Percentiles rank a stretch among this genome's conserved stretches.
phyloP scores from a whole-genome alignment of 2,113 vertebrate genomes.

The Limnothrissa miodon region DNA sequence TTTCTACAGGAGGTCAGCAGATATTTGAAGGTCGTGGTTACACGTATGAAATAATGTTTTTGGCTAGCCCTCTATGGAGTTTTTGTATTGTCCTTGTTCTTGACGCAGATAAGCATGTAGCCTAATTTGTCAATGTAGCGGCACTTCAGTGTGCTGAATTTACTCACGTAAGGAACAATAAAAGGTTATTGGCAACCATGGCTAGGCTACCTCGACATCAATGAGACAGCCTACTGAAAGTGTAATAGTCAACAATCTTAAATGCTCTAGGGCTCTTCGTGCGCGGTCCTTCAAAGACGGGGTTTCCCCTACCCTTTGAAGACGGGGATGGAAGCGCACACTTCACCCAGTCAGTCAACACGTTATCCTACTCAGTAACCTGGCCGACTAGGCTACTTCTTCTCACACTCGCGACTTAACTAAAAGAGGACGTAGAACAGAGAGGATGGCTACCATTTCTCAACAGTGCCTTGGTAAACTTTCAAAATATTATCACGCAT shows the following conservation, averaged over 20 bases:
- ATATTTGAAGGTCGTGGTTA: too few species aligned
- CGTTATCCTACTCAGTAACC: not conserved
- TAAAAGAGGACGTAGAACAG: not conserved
- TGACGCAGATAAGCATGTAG: not conserved
- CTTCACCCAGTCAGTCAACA: conserved; percentile 9
- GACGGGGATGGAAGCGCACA: conserved; percentile 55
- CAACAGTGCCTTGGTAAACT: not conserved
- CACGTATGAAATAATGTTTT: not conserved
- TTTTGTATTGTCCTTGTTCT: not conserved
- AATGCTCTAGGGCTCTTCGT: not conserved
- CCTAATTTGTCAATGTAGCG: not conserved
- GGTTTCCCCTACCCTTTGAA: conserved; percentile 57
- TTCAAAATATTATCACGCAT: not conserved
- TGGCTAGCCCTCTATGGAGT: too few species aligned
- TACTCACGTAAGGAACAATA: too few species aligned
- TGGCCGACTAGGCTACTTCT: too few species aligned
- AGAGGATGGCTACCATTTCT: not conserved
- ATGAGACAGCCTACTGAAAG: not conserved
- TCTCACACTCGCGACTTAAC: not conserved
- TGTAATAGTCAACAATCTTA: not conserved
- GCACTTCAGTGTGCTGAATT: not conserved
- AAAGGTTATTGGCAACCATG: too few species aligned
- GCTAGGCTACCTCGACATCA: too few species aligned
- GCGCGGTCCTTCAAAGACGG: conserved; percentile 40
- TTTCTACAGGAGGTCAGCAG: not conserved